Base-by-base conservation (phyloP, 1,140 invertebrate genomes). In the Sweltsa coloradensis region DNA sequence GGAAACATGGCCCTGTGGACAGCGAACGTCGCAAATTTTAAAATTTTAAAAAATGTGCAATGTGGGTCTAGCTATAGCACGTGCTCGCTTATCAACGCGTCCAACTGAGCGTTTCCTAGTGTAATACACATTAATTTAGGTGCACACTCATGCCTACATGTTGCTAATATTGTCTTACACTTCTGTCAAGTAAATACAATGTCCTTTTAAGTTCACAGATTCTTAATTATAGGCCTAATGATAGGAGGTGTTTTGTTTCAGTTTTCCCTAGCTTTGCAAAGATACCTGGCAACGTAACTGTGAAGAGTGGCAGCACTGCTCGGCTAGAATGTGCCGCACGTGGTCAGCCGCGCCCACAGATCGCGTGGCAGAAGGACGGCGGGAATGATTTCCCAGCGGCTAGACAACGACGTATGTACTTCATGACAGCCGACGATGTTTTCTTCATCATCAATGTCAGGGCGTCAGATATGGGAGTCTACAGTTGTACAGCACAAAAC, bases 351-450 rank as follows among this genome's bases (percentile, higher is more conserved):
- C 65, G 72, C 21, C 93, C 93, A 25, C 79, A 90, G 64, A 90
- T 95, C 52, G 80, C 85, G 0, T 89, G 92, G 81, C 83, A 89
- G 57, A 96, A 97, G 66, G 91, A 95, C 69, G 88, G 85, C n/a
- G 88, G 85, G 1, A 86, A 87, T 61, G 85, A 94, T 63, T 97
- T 98, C 64, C 92, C 92, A 7, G 93, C 94, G 6, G 93, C 93
- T 13, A 73, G 84, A 47, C 93, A 97, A 63, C 76, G 92, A 34
- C 70, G 94, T 19, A 85, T 98, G 79, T 84, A 89, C 62, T 87
- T 95, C 26, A 89, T 91, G 75, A 83, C 86, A 1, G 79, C 79
- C 19, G 92, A 97, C 64, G 86, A 94, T 63, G 79, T 84, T 2
- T 89, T 96, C 57, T 89, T 94, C 57, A 97, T 97, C 51, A 74